These are phyloP conservation scores for Aegithalos caudatus DNA, from an alignment of 2,113 vertebrate species.

Conservation along the genomic window DNA sequence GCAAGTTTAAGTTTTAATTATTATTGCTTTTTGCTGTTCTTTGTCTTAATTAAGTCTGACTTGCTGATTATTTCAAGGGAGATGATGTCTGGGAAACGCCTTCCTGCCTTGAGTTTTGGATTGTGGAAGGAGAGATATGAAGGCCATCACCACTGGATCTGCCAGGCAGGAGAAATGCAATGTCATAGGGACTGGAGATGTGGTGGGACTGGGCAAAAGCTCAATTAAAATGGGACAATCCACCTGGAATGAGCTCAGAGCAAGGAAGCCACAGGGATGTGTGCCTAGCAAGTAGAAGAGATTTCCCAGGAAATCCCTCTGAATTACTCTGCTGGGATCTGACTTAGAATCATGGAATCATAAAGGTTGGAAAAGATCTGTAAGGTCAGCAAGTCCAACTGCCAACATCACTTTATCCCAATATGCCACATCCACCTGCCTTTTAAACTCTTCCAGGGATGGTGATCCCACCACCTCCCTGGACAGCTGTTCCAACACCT, in stretches of 20 bases:
- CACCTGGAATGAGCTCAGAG: not conserved
- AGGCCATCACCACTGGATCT: not conserved
- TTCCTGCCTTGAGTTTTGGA: not conserved
- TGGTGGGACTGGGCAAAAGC: not conserved
- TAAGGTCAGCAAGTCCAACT: not conserved
- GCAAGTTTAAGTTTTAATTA: constrained; percentile 36
- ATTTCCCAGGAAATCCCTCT: not conserved
- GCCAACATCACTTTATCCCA: not conserved
- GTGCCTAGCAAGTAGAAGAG: not conserved
- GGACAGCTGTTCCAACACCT: not conserved
- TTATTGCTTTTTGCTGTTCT: constrained; percentile 21
- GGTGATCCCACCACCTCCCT: not conserved
- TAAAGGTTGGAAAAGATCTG: not conserved
- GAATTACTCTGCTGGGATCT: not conserved
- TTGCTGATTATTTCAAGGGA: constrained; percentile 28
- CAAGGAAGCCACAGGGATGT: not conserved
- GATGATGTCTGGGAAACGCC: constrained; percentile 4
- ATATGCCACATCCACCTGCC: not conserved
- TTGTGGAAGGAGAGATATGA: not conserved
- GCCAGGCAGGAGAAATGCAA: not conserved
- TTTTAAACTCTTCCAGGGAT: not conserved
- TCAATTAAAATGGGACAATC: not conserved
- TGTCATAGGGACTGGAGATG: not conserved
- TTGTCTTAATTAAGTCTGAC: constrained; percentile 65
- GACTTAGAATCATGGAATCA: not conserved